A percentile compares a stretch with the other conserved stretches of the same genome.
Conservation (phyloP, 2,888 invertebrate genomes). For the Pterostichus niger region DNA sequence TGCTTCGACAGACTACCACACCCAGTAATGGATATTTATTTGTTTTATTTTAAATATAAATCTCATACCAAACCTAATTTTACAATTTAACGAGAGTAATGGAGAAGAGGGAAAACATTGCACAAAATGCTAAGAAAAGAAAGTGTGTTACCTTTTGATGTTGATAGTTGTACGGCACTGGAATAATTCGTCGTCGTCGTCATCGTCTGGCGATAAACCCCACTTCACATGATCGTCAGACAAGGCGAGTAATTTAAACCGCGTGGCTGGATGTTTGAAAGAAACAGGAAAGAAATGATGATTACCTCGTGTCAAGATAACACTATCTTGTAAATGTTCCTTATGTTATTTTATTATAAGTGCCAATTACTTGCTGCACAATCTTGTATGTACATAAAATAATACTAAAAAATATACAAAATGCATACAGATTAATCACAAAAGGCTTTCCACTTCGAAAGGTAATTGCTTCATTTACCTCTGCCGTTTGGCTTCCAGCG, state of each 20-base stretch:
- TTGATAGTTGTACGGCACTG: background rate
- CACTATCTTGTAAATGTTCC: constrained; percentile 55
- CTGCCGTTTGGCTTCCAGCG: constrained; percentile 32
- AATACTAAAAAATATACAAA: constrained; percentile 67
- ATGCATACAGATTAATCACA: constrained; percentile 67
- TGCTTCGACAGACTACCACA: too few relatives aligned
- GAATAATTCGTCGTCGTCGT: background rate
- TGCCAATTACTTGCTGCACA: constrained; percentile 59
- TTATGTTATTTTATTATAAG: constrained; percentile 56
- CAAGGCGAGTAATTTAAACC: constrained; percentile 41
- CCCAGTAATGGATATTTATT: too few relatives aligned
- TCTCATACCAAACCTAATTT: too few relatives aligned
- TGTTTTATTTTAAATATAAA: too few relatives aligned
- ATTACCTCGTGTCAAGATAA: constrained; percentile 50
- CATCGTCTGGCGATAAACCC: constrained; percentile 11
- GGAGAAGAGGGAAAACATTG: too few relatives aligned
- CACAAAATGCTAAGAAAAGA: background rate
- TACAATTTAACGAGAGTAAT: too few relatives aligned
- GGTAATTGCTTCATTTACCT: constrained; percentile 65
- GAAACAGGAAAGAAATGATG: constrained; percentile 44
- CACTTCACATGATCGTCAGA: constrained; percentile 5
- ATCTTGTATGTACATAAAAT: constrained; percentile 65
- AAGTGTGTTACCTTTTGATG: constrained; percentile 20
- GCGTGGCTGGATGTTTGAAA: constrained; percentile 23
- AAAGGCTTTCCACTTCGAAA: constrained; percentile 60